Percentiles rank a stretch among this genome's conserved stretches.
Conservation (phyloP, 2,113 vertebrate species). For the Rynchops niger region DNA sequence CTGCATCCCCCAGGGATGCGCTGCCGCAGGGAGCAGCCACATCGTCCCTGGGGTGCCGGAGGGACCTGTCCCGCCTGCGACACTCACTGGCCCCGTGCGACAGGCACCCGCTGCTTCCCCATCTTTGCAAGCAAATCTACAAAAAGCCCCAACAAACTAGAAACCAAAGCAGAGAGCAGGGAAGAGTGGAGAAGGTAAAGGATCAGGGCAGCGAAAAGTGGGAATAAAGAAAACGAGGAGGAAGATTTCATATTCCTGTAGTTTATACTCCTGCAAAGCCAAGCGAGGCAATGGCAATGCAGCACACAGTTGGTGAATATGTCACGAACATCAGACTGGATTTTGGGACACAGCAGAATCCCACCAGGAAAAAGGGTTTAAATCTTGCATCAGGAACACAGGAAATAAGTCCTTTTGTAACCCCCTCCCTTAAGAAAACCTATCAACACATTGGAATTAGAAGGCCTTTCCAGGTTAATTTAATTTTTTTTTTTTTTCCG, state of each 20-base stretch:
- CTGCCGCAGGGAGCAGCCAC: not conserved
- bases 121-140: not conserved
- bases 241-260: not conserved
- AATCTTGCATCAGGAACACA: constrained; percentile 1
- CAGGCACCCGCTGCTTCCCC: not conserved
- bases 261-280: not conserved
- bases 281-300: not conserved
- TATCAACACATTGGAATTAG: not conserved
- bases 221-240: not conserved
- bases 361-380: constrained; percentile 2
- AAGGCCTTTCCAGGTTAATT: not conserved
- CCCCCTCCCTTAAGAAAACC: not conserved
- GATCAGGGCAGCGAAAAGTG: not conserved
- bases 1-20: not conserved
- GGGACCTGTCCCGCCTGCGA: not conserved
- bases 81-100: not conserved
- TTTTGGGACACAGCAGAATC: not conserved
- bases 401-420: not conserved
- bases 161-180: not conserved
- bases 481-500: not conserved
- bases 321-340: not conserved
- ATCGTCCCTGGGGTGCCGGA: not conserved
- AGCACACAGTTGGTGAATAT: not conserved
- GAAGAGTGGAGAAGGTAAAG: not conserved
- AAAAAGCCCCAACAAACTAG: not conserved